Percentiles rank a stretch among this genome's conserved stretches.
Evolutionary conservation across 2,113 vertebrate species (phyloP).

Genomic region (Oncorhynchus masou): DNA sequence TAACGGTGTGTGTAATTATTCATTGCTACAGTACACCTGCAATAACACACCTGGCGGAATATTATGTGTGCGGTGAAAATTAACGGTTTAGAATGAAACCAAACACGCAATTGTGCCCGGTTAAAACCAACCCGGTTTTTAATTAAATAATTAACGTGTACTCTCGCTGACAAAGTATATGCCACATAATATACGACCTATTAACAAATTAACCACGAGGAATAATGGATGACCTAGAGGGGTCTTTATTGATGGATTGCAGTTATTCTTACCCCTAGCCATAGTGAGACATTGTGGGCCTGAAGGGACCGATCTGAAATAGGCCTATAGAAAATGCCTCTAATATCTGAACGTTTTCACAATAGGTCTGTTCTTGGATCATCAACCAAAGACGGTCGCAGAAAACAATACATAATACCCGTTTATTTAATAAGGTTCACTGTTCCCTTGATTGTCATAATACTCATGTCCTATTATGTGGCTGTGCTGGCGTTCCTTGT

Average conservation of each 20-base stretch:
- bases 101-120: background rate
- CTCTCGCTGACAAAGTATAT: background rate
- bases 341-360: background rate
- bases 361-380: background rate
- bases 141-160: background rate
- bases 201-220: constrained; percentile 2
- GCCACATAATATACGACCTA: background rate
- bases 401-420: background rate
- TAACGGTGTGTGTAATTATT: constrained; percentile 14
- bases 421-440: constrained; percentile 12
- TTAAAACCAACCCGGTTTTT: background rate
- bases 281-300: background rate
- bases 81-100: background rate
- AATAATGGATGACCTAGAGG: background rate
- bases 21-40: constrained; percentile 45
- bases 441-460: constrained; percentile 8
- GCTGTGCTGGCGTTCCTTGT: constrained; percentile 27
- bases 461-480: background rate
- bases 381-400: background rate
- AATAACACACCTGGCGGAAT: constrained; percentile 29
- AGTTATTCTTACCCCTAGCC: background rate
- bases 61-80: background rate
- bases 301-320: too few relatives aligned
- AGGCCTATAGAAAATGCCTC: background rate
- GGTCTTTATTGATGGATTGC: background rate